Conservation (phyloP, 1,140 invertebrate species). For the Papilio polyxenes region DNA sequence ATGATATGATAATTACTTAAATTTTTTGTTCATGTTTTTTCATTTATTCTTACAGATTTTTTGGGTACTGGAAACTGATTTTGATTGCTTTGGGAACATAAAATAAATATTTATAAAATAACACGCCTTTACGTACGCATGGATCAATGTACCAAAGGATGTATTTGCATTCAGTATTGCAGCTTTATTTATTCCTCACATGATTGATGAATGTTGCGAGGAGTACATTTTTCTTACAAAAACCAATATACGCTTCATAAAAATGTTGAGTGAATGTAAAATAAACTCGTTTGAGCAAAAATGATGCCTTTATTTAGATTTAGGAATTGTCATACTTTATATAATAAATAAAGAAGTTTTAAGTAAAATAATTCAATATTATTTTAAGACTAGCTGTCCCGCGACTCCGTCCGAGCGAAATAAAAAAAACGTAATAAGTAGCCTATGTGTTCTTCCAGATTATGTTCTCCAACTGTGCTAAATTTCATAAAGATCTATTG, state of each 20-base stretch:
- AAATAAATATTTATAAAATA: background rate
- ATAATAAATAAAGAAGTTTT: background rate
- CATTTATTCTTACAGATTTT: too few relatives aligned
- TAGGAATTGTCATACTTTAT: background rate
- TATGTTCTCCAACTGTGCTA: too few relatives aligned
- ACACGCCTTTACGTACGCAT: background rate
- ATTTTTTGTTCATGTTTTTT: too few relatives aligned
- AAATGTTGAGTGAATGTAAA: background rate
- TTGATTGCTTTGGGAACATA: background rate
- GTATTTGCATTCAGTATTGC: conserved; percentile 16
- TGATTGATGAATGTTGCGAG: conserved; percentile 16
- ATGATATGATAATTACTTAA: too few relatives aligned
- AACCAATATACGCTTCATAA: background rate
- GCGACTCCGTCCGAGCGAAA: too few relatives aligned
- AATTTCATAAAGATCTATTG: too few relatives aligned
- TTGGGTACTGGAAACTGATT: too few relatives aligned
- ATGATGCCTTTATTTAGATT: background rate
- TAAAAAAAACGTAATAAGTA: too few relatives aligned
- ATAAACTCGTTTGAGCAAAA: background rate
- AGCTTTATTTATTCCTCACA: conserved; percentile 6
- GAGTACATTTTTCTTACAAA: conserved; percentile 11
- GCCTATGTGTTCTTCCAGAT: too few relatives aligned
- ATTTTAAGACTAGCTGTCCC: too few relatives aligned
- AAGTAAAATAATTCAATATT: background rate
- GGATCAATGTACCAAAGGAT: background rate